phyloP scores from a whole-genome alignment of 92 coral and sea anemone species.

The Virgularia gustaviana region DNA sequence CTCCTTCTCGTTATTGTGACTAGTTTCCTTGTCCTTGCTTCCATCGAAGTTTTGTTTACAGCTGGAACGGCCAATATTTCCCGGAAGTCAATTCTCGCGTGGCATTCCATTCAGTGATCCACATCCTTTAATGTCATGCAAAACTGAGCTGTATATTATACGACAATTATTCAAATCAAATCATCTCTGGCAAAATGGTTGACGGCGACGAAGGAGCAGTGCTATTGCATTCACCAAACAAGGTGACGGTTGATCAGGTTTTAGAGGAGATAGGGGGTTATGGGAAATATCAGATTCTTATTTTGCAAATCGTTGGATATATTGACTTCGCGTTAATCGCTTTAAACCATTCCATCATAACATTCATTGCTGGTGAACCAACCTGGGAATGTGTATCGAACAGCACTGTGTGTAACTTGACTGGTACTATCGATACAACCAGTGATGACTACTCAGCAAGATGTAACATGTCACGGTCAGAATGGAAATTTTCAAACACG shows the following conservation, averaged over 20 bases:
- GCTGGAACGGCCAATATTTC: no score
- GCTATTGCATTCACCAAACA: no score
- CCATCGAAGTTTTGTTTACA: no score
- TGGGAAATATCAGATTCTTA: constrained; percentile 41
- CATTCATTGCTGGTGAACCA: constrained; percentile 58
- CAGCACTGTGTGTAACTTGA: constrained; percentile 47
- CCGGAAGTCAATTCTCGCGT: no score
- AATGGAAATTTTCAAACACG: constrained; percentile 66
- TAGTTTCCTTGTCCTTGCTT: no score
- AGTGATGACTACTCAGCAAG: constrained; percentile 52
- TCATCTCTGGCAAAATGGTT: no score
- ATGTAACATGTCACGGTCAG: constrained; percentile 61
- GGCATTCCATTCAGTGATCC: no score
- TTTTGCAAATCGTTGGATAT: constrained; percentile 33
- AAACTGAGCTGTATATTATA: no score
- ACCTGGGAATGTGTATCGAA: constrained; percentile 55
- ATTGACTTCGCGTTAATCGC: constrained; percentile 43
- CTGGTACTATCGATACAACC: constrained; percentile 13
- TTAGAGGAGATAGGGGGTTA: constrained; percentile 42
- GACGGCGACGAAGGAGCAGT: no score
- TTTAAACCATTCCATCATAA: constrained; percentile 47
- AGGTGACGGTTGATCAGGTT: constrained; percentile 36
- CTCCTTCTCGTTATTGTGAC: no score
- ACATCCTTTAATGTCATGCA: no score
- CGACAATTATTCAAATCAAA: no score